A percentile compares a stretch with the other conserved stretches of the same genome.
phyloP scores from a whole-genome alignment of 2,797 vertebrate genomes.

The Lutjanus campechanus region DNA sequence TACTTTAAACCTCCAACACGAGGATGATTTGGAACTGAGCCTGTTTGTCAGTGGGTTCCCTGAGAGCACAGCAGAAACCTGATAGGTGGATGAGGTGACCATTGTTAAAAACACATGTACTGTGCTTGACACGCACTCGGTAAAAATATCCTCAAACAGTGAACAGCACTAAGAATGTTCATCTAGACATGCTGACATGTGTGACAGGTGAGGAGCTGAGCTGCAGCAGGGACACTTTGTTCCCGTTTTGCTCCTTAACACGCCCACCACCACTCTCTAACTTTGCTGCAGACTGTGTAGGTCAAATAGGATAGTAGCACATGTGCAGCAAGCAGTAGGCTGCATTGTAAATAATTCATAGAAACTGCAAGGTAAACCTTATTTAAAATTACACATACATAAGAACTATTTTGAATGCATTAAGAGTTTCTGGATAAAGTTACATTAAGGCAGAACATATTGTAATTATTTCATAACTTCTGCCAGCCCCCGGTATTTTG shows the following conservation, averaged over 20 bases:
- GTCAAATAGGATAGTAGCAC: constrained; percentile 3
- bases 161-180: constrained; percentile 21
- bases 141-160: background rate
- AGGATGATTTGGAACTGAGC: background rate
- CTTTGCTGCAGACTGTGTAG: constrained; percentile 14
- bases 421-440: background rate
- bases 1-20: background rate
- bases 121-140: background rate
- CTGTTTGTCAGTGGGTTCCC: background rate
- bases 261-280: constrained; percentile 26
- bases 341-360: background rate
- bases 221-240: constrained; percentile 50
- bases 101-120: background rate
- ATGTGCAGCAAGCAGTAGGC: background rate
- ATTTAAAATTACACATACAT: background rate
- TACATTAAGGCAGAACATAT: background rate
- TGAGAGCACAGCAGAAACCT: background rate
- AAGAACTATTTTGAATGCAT: background rate
- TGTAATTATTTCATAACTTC: background rate
- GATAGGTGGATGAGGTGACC: background rate
- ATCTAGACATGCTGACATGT: constrained; percentile 20
- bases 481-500: too few relatives aligned
- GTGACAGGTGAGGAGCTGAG: constrained; percentile 32
- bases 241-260: constrained; percentile 30
- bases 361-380: background rate